A percentile compares a stretch with the other conserved stretches of the same genome.
phyloP scores from a whole-genome alignment of 2,888 invertebrate genomes.

The Flexamia atlantica region DNA sequence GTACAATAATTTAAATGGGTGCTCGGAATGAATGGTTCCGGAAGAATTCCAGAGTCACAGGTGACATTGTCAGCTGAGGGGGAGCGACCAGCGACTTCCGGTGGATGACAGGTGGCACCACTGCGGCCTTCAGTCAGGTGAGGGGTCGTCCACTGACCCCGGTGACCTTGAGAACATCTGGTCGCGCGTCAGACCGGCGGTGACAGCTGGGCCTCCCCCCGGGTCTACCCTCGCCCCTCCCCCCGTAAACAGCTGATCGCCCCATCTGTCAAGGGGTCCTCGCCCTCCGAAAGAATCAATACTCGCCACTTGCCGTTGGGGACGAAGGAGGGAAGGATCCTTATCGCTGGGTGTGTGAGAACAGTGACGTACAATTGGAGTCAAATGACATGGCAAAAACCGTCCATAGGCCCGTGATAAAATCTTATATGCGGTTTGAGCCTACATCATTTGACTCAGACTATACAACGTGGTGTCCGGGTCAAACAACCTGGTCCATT shows the following conservation, averaged over 20 bases:
- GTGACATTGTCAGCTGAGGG: neutral
- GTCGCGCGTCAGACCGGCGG: constrained; percentile 5
- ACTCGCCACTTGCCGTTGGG: neutral
- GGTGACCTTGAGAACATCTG: constrained; percentile 47
- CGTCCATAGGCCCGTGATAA: too few species aligned
- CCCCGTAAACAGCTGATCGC: constrained; percentile 10
- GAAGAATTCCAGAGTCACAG: neutral
- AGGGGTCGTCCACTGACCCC: constrained; percentile 53
- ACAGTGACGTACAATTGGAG: too few species aligned
- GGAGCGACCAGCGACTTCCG: constrained; percentile 29
- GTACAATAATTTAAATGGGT: neutral
- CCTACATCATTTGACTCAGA: too few species aligned
- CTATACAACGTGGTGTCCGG: too few species aligned
- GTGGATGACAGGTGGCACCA: constrained; percentile 32
- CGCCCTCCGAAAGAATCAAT: constrained; percentile 26
- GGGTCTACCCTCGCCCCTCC: neutral
- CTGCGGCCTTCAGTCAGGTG: constrained; percentile 30
- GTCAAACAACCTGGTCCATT: too few species aligned
- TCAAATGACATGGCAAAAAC: too few species aligned
- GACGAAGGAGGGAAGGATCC: too few species aligned
- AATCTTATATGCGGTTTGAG: too few species aligned
- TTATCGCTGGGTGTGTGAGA: too few species aligned
- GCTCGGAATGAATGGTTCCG: neutral
- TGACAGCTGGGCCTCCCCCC: constrained; percentile 23
- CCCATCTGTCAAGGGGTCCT: constrained; percentile 39